A percentile compares a stretch with the other conserved stretches of the same genome.
phyloP scores from a whole-genome alignment of 1,140 invertebrate species.

The Pissodes strobi region DNA sequence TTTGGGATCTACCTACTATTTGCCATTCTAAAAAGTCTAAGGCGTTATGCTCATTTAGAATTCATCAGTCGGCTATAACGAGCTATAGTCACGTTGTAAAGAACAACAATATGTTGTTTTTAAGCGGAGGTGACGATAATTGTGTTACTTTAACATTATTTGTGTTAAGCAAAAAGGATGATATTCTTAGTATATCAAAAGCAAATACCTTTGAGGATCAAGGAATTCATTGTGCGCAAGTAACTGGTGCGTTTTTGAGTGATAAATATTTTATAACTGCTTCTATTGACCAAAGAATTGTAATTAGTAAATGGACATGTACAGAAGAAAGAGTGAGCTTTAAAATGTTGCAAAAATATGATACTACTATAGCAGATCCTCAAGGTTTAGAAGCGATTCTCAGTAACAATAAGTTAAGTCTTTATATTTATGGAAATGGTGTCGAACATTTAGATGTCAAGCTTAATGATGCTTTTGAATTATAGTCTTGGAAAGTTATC shows the following conservation, averaged over 20 bases:
- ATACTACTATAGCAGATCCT: conserved; percentile 63
- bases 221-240: conserved; percentile 65
- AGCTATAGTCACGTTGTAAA: conserved; percentile 58
- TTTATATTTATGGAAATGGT: conserved; percentile 45
- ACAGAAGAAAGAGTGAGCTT: conserved; percentile 46
- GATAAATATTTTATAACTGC: conserved; percentile 59
- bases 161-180: neutral
- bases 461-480: no score
- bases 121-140: conserved; percentile 75
- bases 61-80: conserved; percentile 77
- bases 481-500: no score
- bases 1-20: conserved; percentile 63
- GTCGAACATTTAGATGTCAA: conserved; percentile 35
- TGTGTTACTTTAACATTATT: conserved; percentile 58
- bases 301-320: conserved; percentile 56
- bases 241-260: conserved; percentile 64
- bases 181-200: conserved; percentile 8
- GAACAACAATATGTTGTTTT: conserved; percentile 59
- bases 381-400: conserved; percentile 60
- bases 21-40: conserved; percentile 28
- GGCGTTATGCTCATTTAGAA: conserved; percentile 55
- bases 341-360: conserved; percentile 54
- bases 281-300: conserved; percentile 66
- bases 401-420: conserved; percentile 26
- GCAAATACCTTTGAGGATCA: conserved; percentile 20